Evolutionary conservation across 1,140 invertebrate genomes (phyloP).

Genomic region (Pseudachorutes palmiensis): DNA sequence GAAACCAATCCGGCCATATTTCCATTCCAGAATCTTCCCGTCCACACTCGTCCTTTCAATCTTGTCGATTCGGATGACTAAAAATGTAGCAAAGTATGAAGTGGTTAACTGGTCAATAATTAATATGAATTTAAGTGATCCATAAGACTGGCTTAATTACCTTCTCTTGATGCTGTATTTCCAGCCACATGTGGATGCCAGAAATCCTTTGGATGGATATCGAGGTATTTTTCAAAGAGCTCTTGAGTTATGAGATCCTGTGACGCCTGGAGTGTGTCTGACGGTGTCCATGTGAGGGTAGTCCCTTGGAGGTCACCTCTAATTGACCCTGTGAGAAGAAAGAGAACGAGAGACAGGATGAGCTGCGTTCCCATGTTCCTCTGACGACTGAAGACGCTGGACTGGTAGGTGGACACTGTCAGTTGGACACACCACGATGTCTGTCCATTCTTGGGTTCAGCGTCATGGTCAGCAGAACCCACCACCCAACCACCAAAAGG

Average conservation of each 20-base stretch:
- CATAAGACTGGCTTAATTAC: constrained; percentile 21
- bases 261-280: too few species aligned
- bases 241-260: constrained; percentile 19
- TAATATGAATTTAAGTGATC: not conserved
- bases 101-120: not conserved
- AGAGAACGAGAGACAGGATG: not conserved
- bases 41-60: not conserved
- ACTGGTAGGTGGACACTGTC: too few species aligned
- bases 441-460: too few species aligned
- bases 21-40: not conserved
- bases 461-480: too few species aligned
- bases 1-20: not conserved
- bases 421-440: too few species aligned
- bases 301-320: too few species aligned
- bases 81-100: not conserved
- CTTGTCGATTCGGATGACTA: not conserved
- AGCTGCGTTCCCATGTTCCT: too few species aligned
- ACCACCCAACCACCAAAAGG: too few species aligned
- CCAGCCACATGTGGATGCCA: constrained; percentile 24
- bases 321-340: constrained; percentile 1
- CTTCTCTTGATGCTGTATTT: constrained; percentile 22
- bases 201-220: constrained; percentile 17
- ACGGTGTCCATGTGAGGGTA: too few species aligned
- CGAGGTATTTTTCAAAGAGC: constrained; percentile 27
- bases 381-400: too few species aligned